Evolutionary conservation across 30 jellyfish, hydroid and myxozoan species (phyloP), one percentile per base, ranked within the genome.

Genomic region (Phacellophora camtschatica): DNA sequence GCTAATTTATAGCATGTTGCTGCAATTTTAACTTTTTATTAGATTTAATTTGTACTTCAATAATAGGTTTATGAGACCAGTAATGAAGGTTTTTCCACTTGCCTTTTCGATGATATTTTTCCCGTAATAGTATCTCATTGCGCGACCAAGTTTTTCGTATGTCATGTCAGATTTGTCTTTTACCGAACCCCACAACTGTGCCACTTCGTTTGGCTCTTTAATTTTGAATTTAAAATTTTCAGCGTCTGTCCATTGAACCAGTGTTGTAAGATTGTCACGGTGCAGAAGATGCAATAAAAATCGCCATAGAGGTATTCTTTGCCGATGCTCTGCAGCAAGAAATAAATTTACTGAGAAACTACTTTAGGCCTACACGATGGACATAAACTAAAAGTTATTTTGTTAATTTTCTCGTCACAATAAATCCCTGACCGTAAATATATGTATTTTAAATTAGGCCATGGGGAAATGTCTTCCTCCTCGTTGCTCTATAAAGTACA

Each of bases 221-320:
- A 87, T 87, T 59, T 62, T 87, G 78, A 87, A 87, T 49, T 77
- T 89, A 42, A 87, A 61, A n/a, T 77, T 49, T 10, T 66, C 90
- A 15, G 71, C 20, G 12, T 39, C 79, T 11, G 74, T 62, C 96
- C 96, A 87, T 48, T 87, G 83, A 1, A 87, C 78, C 37, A 81
- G 90, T 8, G 54, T 19, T 28, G 90, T 30, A 5, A 29, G 55
- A 25, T 29, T 63, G 79, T 94, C 99, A 22, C 95, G 87, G 46
- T 94, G 81, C 35, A 94, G 74, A 64, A 94, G 55, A 19, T 88
- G 97, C 23, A 94, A 85, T 27, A 94, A 84, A 63, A 94, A 94
- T 53, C 91, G 94, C 99, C 99, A 94, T 41, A 94, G 56, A 1
- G 97, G 99, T 36, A 94, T 84, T 54, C 99, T 51, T 79, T 78